Conservation (phyloP, 2,888 invertebrate genomes). For the Meteorus colon region DNA sequence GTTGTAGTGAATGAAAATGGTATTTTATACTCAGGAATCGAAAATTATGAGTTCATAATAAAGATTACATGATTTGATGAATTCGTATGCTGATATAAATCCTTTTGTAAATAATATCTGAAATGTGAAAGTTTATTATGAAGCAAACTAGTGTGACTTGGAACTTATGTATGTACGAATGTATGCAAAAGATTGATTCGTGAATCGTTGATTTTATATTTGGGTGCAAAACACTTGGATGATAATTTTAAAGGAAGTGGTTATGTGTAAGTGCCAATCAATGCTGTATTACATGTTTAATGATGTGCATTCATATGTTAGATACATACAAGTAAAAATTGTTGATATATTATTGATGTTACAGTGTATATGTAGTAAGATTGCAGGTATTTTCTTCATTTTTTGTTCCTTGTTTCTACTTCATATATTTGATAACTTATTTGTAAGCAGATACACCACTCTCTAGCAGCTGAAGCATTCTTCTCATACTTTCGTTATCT, state of each 20-base stretch:
- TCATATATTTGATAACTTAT: constrained; percentile 32
- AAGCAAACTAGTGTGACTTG: neutral
- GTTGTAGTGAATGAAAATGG: too few relatives aligned
- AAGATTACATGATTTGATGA: too few relatives aligned
- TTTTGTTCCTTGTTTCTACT: constrained; percentile 6
- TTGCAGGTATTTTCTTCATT: constrained; percentile 54
- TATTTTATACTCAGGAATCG: too few relatives aligned
- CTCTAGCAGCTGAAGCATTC: constrained; percentile 36
- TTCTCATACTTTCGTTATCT: neutral
- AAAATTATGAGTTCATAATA: too few relatives aligned
- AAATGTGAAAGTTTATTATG: neutral
- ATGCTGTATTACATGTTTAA: constrained; percentile 71
- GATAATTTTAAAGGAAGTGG: constrained; percentile 66
- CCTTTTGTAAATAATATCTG: neutral
- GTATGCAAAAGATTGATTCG: neutral
- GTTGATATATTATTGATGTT: constrained; percentile 72
- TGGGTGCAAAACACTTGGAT: neutral
- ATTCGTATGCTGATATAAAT: neutral
- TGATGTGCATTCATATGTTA: constrained; percentile 72
- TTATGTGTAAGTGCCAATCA: constrained; percentile 60
- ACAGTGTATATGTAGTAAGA: constrained; percentile 71
- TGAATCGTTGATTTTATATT: constrained; percentile 2
- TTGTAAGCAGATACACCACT: constrained; percentile 34
- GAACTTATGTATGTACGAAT: neutral
- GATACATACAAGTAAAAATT: constrained; percentile 72